These are phyloP conservation scores for Bombylius major DNA, from an alignment of 2,888 invertebrate species.

Conservation along the genomic window DNA sequence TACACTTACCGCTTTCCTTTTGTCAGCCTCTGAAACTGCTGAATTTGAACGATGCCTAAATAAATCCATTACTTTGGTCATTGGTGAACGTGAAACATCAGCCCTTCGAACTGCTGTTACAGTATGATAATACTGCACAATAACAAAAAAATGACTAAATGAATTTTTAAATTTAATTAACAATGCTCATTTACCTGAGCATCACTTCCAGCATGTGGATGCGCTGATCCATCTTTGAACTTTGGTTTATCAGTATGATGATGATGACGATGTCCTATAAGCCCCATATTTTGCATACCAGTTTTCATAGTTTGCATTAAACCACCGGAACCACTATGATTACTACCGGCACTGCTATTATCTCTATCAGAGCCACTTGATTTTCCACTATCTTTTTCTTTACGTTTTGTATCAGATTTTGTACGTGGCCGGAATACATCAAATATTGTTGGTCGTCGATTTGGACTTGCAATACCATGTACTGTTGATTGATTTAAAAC, in stretches of 20 bases:
- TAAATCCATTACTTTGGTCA: conserved; percentile 86
- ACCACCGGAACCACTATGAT: conserved; percentile 26
- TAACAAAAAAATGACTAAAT: background rate
- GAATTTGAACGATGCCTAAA: conserved; percentile 66
- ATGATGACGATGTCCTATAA: conserved; percentile 23
- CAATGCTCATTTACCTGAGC: conserved; percentile 29
- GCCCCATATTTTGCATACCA: conserved; percentile 50
- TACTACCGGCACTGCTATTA: conserved; percentile 29
- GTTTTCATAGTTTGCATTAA: conserved; percentile 79
- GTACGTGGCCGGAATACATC: conserved; percentile 68
- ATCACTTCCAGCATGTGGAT: conserved; percentile 52
- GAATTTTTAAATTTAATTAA: background rate
- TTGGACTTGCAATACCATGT: conserved; percentile 49
- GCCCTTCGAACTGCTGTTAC: conserved; percentile 52
- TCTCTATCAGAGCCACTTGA: conserved; percentile 21
- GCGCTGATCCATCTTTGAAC: conserved; percentile 55
- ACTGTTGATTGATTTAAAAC: conserved; percentile 37
- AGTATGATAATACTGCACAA: conserved; percentile 55
- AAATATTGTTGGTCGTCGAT: conserved; percentile 60
- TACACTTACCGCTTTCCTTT: conserved; percentile 53
- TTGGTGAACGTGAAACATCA: conserved; percentile 55
- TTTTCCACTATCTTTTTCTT: conserved; percentile 19
- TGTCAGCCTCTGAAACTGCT: conserved; percentile 55
- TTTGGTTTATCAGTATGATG: conserved; percentile 28
- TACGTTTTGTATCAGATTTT: conserved; percentile 48